A percentile compares a stretch with the other conserved stretches of the same genome.
These are phyloP conservation scores for Blennius ocellaris DNA, from an alignment of 2,113 vertebrate genomes.

Conservation along the genomic window DNA sequence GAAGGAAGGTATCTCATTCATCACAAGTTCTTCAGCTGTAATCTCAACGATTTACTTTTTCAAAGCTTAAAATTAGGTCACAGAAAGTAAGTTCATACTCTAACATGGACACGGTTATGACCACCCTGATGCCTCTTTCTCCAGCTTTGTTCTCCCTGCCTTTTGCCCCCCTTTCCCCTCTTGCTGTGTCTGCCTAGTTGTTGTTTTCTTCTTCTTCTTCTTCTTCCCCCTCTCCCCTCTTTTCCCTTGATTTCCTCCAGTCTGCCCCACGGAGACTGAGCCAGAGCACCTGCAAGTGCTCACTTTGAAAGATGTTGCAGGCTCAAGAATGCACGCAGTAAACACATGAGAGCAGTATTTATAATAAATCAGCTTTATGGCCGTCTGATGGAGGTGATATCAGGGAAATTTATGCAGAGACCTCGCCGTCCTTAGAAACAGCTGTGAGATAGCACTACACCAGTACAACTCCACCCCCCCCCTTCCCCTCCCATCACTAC, in stretches of 20 bases:
- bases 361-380: conserved; percentile 99
- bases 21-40: too few relatives aligned
- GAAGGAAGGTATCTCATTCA: too few relatives aligned
- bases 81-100: conserved; percentile 62
- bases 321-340: conserved; percentile 96
- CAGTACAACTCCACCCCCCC: conserved; percentile 47
- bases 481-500: conserved; percentile 18
- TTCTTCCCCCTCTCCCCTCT: conserved; percentile 16
- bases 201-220: conserved; percentile 31
- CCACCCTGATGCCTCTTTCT: conserved; percentile 62
- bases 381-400: conserved; percentile 98
- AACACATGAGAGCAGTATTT: conserved; percentile 97
- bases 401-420: conserved; percentile 94
- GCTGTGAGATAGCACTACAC: conserved; percentile 87
- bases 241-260: conserved; percentile 62
- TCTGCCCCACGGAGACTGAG: conserved; percentile 71
- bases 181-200: conserved; percentile 13
- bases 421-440: conserved; percentile 88
- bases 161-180: conserved; percentile 1
- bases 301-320: conserved; percentile 93
- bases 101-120: conserved; percentile 59
- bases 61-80: conserved; percentile 39
- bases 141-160: conserved; percentile 29
- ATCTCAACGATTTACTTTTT: conserved; percentile 55
- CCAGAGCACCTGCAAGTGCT: conserved; percentile 93